Evolutionary conservation across 2,797 vertebrate genomes (phyloP).

Genomic region (Gymnoscopelus microlampas): DNA sequence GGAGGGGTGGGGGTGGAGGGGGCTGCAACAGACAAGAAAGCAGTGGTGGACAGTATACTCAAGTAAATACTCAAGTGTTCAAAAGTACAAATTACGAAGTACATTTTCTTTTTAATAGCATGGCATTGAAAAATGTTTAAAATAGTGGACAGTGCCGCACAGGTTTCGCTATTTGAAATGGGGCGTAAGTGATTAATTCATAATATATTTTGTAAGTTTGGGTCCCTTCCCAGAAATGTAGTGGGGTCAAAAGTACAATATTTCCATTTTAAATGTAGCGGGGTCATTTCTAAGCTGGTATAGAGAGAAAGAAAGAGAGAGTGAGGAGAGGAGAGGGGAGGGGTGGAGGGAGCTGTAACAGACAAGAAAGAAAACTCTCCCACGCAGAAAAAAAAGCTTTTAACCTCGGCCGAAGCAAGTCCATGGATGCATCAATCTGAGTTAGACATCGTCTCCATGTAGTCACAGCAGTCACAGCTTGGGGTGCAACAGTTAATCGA

Average conservation of each 20-base stretch:
- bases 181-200: too few relatives aligned
- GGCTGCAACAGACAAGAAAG: conserved; percentile 46
- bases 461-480: not conserved
- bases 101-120: too few relatives aligned
- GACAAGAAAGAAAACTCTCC: conserved; percentile 48
- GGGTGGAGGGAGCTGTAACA: not conserved
- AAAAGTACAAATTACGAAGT: too few relatives aligned
- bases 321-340: conserved; percentile 14
- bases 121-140: too few relatives aligned
- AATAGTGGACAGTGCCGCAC: too few relatives aligned
- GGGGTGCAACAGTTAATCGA: too few relatives aligned
- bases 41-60: not conserved
- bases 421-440: not conserved
- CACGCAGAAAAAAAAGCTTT: conserved; percentile 53
- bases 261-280: too few relatives aligned
- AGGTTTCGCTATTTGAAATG: too few relatives aligned
- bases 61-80: too few relatives aligned
- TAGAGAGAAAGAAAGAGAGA: not conserved
- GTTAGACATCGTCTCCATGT: not conserved
- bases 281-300: not conserved
- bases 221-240: too few relatives aligned
- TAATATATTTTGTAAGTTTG: too few relatives aligned
- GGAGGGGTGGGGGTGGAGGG: not conserved
- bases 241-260: too few relatives aligned
- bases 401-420: conserved; percentile 6